Evolutionary conservation across 2,888 invertebrate species (phyloP).

Genomic region (Sinopyrophorus schimmeli): DNA sequence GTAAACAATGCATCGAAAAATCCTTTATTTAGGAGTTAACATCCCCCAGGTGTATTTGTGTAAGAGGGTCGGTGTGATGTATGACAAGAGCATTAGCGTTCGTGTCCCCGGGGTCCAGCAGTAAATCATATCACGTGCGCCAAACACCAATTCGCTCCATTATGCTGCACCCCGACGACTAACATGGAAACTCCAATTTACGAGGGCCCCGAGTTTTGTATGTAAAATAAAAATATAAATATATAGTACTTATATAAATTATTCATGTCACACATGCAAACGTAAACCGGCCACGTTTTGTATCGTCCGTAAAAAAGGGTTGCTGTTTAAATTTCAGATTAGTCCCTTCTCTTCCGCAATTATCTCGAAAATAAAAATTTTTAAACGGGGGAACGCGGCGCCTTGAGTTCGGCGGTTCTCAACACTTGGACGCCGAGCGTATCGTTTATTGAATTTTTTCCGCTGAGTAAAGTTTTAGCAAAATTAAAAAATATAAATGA

Average conservation of each 20-base stretch:
- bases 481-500: too few relatives aligned
- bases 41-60: conserved; percentile 31
- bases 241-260: conserved; percentile 23
- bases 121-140: conserved; percentile 42
- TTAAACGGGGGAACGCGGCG: too few relatives aligned
- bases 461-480: too few relatives aligned
- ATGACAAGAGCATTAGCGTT: conserved; percentile 35
- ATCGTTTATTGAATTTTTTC: too few relatives aligned
- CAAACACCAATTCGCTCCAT: conserved; percentile 34
- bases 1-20: conserved; percentile 18
- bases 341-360: too few relatives aligned
- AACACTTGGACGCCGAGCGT: too few relatives aligned
- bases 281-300: conserved; percentile 25
- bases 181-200: conserved; percentile 36
- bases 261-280: conserved; percentile 18
- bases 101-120: conserved; percentile 34
- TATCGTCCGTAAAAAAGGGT: conserved; percentile 21
- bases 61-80: conserved; percentile 32
- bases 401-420: too few relatives aligned
- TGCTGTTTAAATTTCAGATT: too few relatives aligned
- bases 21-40: conserved; percentile 27
- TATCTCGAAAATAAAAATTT: too few relatives aligned
- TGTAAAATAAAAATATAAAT: conserved; percentile 31
- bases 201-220: conserved; percentile 34
- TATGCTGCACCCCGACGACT: conserved; percentile 30